Evolutionary conservation across 2,113 vertebrate species (phyloP).

Genomic region (Eretmochelys imbricata): DNA sequence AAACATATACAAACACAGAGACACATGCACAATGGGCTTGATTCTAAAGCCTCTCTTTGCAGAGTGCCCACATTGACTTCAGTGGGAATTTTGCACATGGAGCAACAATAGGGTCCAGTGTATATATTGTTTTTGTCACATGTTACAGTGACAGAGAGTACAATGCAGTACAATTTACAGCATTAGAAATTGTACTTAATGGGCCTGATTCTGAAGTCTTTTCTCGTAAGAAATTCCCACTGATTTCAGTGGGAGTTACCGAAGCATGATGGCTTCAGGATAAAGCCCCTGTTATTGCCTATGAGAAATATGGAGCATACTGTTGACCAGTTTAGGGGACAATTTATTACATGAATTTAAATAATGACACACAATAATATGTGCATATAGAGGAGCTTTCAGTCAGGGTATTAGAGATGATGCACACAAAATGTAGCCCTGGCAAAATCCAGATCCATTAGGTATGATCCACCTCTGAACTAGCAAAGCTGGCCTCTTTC

Average conservation of each 20-base stretch:
- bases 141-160: conserved; percentile 43
- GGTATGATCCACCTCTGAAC: conserved; percentile 29
- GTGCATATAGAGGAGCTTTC: not conserved
- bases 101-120: not conserved
- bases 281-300: conserved; percentile 25
- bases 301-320: not conserved
- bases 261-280: conserved; percentile 13
- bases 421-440: not conserved
- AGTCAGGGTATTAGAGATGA: not conserved
- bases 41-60: conserved; percentile 7
- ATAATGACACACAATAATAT: not conserved
- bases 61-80: conserved; percentile 59
- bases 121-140: conserved; percentile 42
- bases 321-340: not conserved
- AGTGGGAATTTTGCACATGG: conserved; percentile 56
- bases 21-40: not conserved
- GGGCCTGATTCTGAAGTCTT: conserved; percentile 31
- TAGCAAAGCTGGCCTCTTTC: conserved; percentile 42
- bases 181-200: conserved; percentile 26
- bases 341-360: conserved; percentile 12
- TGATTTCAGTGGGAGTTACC: conserved; percentile 47
- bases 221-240: conserved; percentile 9
- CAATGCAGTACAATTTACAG: conserved; percentile 6
- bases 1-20: not conserved
- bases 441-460: conserved; percentile 52